A percentile compares a stretch with the other conserved stretches of the same genome.
Evolutionary conservation across 2,888 invertebrate species (phyloP).

Genomic region (Cataglyphis livida): DNA sequence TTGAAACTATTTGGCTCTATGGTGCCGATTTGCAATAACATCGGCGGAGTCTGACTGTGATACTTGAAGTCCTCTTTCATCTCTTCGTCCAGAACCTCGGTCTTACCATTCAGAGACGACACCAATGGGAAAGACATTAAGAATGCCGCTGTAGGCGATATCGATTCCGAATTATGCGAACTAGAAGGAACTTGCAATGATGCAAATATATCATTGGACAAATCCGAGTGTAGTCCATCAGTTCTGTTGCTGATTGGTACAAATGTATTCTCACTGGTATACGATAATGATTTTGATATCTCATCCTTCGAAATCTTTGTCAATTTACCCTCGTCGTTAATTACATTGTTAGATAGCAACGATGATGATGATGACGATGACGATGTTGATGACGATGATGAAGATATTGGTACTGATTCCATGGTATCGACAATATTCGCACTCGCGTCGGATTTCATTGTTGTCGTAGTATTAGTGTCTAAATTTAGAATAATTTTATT

Average conservation of each 20-base stretch:
- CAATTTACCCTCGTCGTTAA: conserved; percentile 68
- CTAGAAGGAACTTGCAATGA: conserved; percentile 87
- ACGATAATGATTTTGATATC: conserved; percentile 77
- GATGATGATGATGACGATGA: conserved; percentile 45
- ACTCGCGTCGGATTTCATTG: conserved; percentile 79
- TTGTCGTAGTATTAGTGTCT: conserved; percentile 84
- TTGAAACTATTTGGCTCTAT: conserved; percentile 85
- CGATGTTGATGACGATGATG: conserved; percentile 26
- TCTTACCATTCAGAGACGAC: conserved; percentile 87
- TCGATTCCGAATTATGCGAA: conserved; percentile 88
- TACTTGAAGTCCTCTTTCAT: conserved; percentile 85
- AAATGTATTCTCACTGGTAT: conserved; percentile 81
- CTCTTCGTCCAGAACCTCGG: conserved; percentile 87
- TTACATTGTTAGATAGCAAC: conserved; percentile 53
- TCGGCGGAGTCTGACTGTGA: conserved; percentile 84
- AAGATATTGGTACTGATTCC: conserved; percentile 38
- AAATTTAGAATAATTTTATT: conserved; percentile 83
- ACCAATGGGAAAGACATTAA: conserved; percentile 92
- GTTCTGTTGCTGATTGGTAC: conserved; percentile 82
- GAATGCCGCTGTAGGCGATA: conserved; percentile 92
- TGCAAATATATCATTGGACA: conserved; percentile 88
- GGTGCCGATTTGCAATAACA: conserved; percentile 83
- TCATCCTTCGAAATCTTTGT: conserved; percentile 75
- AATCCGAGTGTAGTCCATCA: conserved; percentile 86
- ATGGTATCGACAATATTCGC: conserved; percentile 20